A percentile compares a stretch with the other conserved stretches of the same genome.
phyloP scores from a whole-genome alignment of 2,113 vertebrate species.

The Podarcis raffonei region DNA sequence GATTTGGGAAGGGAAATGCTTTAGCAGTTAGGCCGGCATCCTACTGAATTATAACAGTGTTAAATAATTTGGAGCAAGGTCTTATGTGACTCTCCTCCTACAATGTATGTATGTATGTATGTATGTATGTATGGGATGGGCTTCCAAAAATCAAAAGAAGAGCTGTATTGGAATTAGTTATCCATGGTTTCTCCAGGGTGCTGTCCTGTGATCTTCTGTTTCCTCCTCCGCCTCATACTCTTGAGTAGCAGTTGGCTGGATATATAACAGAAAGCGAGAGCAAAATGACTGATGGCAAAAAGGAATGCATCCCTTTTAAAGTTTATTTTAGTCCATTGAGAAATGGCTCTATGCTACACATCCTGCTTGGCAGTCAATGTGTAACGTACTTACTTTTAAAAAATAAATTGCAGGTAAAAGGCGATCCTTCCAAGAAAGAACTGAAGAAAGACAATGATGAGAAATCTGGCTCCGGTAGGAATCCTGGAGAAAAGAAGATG shows the following conservation, averaged over 20 bases:
- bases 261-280: not conserved
- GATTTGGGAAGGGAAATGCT: not conserved
- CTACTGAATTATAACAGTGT: too few relatives aligned
- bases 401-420: conserved; percentile 85
- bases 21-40: too few relatives aligned
- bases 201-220: not conserved
- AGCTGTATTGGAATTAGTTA: not conserved
- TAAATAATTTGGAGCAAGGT: too few relatives aligned
- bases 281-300: accelerated
- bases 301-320: not conserved
- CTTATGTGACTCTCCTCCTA: too few relatives aligned
- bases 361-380: not conserved
- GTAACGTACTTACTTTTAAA: too few relatives aligned
- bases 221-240: too few relatives aligned
- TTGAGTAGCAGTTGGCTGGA: not conserved
- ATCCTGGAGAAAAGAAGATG: conserved; percentile 84
- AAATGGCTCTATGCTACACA: too few relatives aligned
- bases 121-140: not conserved
- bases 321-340: not conserved
- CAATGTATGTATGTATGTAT: too few relatives aligned
- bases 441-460: conserved; percentile 92
- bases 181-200: not conserved
- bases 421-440: conserved; percentile 96
- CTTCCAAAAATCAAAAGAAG: not conserved
- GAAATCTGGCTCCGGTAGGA: conserved; percentile 83